Evolutionary conservation across 2,797 vertebrate species (phyloP).

Genomic region (Coregonus sp.): DNA sequence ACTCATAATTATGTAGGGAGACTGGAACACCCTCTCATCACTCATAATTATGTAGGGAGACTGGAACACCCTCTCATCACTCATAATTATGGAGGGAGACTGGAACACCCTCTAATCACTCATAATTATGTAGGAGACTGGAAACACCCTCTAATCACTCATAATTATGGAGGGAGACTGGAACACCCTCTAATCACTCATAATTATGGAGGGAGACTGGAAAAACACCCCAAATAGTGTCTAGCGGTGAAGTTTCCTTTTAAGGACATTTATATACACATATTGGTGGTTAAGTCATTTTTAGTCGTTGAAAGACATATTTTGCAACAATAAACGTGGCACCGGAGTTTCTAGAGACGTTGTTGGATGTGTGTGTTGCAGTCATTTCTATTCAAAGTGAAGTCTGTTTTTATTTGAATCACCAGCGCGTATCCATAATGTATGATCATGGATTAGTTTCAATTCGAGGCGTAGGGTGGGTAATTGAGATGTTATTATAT

Average conservation of each 20-base stretch:
- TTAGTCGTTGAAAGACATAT: constrained; percentile 53
- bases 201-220: constrained; percentile 13
- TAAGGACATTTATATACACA: constrained; percentile 79
- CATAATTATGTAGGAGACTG: too few species aligned
- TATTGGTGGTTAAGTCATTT: constrained; percentile 59
- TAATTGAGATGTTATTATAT: background rate
- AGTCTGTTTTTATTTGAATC: background rate
- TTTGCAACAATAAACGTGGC: constrained; percentile 59
- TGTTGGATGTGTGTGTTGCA: background rate
- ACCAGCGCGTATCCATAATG: background rate
- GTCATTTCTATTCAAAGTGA: background rate
- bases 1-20: too few species aligned
- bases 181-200: too few species aligned
- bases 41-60: too few species aligned
- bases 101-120: too few species aligned
- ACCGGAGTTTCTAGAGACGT: constrained; percentile 41
- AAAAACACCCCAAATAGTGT: constrained; percentile 69
- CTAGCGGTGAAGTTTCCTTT: constrained; percentile 82
- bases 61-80: too few species aligned
- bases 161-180: too few species aligned
- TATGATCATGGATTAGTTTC: background rate
- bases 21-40: too few species aligned
- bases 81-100: too few species aligned
- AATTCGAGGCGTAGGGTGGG: background rate
- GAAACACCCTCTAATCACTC: too few species aligned